Percentiles rank a stretch among this genome's conserved stretches.
phyloP scores from a whole-genome alignment of 2,797 vertebrate genomes.

The Eidolon dupreanum region DNA sequence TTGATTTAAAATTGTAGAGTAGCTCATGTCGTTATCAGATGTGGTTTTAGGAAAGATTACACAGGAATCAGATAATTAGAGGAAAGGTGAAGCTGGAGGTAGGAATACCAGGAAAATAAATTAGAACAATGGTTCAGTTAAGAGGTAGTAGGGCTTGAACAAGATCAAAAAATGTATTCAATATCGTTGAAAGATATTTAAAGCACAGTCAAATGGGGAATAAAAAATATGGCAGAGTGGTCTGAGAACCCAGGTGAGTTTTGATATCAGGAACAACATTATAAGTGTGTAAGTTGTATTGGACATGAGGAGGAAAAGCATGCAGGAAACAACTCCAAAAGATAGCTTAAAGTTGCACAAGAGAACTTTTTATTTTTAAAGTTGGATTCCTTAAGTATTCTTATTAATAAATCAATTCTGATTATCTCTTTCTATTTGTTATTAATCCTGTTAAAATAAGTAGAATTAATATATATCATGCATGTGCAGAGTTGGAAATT shows the following conservation, averaged over 20 bases:
- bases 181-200: neutral
- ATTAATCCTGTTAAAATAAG: neutral
- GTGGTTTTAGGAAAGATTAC: constrained; percentile 6
- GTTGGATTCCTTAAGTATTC: neutral
- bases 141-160: neutral
- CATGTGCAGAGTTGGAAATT: neutral
- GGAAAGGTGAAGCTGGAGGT: neutral
- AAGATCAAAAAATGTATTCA: neutral
- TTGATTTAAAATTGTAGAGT: neutral
- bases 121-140: neutral
- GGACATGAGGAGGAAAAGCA: neutral
- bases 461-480: neutral
- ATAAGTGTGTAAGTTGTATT: neutral
- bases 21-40: neutral
- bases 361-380: neutral
- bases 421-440: neutral
- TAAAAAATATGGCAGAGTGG: neutral
- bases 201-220: neutral
- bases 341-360: neutral
- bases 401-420: neutral
- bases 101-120: neutral
- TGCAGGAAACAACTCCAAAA: neutral
- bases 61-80: neutral
- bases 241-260: neutral
- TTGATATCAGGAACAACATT: neutral